Percentiles rank a stretch among this genome's conserved stretches.
These are phyloP conservation scores for Stratiomys singularior DNA, from an alignment of 2,888 invertebrate genomes.

Conservation along the genomic window DNA sequence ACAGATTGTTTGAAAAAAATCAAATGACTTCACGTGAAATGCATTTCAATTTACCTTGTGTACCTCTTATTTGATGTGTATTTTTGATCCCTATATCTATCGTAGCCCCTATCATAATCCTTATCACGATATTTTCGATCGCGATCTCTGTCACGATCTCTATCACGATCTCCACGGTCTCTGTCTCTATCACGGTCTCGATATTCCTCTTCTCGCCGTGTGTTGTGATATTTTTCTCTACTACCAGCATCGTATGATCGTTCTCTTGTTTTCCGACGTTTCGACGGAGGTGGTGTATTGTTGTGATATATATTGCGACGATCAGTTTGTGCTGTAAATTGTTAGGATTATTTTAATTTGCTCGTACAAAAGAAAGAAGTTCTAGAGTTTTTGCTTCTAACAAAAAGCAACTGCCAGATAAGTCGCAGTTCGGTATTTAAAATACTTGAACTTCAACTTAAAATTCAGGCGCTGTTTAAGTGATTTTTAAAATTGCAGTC, in stretches of 20 bases:
- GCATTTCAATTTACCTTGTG: constrained; percentile 57
- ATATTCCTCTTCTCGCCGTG: constrained; percentile 53
- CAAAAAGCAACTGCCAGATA: too few species aligned
- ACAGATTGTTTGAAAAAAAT: background rate
- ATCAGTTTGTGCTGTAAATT: constrained; percentile 54
- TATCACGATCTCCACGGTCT: constrained; percentile 12
- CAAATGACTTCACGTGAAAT: background rate
- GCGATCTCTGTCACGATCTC: constrained; percentile 18
- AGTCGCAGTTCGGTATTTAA: too few species aligned
- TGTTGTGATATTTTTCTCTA: constrained; percentile 46
- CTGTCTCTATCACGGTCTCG: constrained; percentile 24
- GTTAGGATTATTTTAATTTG: too few species aligned
- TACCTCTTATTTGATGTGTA: constrained; percentile 54
- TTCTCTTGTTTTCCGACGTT: constrained; percentile 61
- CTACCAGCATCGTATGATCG: constrained; percentile 49
- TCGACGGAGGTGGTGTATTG: constrained; percentile 61
- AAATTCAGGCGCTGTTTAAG: too few species aligned
- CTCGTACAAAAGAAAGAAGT: background rate
- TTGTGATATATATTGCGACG: constrained; percentile 60
- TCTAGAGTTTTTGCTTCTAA: too few species aligned
- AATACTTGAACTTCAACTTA: too few species aligned
- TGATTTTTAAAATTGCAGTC: too few species aligned
- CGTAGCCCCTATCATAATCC: constrained; percentile 56
- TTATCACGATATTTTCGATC: constrained; percentile 40
- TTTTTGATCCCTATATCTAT: constrained; percentile 61